Evolutionary conservation across 2,888 invertebrate species (phyloP), one percentile per base, ranked within the genome.

Genomic region (Troides oblongomaculatus): DNA sequence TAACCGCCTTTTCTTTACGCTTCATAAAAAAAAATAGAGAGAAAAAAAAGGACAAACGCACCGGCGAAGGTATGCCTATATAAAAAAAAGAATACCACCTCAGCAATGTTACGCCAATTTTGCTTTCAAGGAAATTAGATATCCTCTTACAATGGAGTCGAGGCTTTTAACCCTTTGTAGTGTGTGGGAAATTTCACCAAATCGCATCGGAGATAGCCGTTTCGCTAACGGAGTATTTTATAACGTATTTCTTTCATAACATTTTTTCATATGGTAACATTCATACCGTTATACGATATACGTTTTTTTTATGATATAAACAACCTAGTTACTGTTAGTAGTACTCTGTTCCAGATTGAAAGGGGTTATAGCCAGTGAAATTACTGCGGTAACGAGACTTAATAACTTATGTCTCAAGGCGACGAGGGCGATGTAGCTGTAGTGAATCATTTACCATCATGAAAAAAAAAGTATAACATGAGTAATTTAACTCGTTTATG

Each of bases 1-100:
- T 89, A 87, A 90, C 92, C 92, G 92, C 92, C 92, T 91, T 90
- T 92, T 92, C 91, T 92, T 92, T 90, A 83, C 92, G 87, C 92
- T 84, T 80, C 56, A 76, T 76, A 81, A 85, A 85, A 81, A 77
- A 79, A 82, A 84, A 39, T 8, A 8, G 10, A 39, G 39, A 39
- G 39, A 83, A 82, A 84, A 84, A 81, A 76, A 81, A 76, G 75
- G 71, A 89, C 85, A 88, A 88, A 86, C 83, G 83, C 83, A 83
- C 83, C 86, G 85, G 78, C 84, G 77, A 82, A 85, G 88, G 88
- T 86, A 76, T 75, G 78, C 79, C 72, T 83, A 76, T 85, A 85
- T 86, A 86, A 86, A 84, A 74, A 21, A 74, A 74, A 77, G 77
- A 77, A 74, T 72, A 83, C 77, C 82, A 84, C 84, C 85, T 84